These are phyloP conservation scores for Chaetodon trifascialis DNA, from an alignment of 2,113 vertebrate genomes.

Conservation along the genomic window DNA sequence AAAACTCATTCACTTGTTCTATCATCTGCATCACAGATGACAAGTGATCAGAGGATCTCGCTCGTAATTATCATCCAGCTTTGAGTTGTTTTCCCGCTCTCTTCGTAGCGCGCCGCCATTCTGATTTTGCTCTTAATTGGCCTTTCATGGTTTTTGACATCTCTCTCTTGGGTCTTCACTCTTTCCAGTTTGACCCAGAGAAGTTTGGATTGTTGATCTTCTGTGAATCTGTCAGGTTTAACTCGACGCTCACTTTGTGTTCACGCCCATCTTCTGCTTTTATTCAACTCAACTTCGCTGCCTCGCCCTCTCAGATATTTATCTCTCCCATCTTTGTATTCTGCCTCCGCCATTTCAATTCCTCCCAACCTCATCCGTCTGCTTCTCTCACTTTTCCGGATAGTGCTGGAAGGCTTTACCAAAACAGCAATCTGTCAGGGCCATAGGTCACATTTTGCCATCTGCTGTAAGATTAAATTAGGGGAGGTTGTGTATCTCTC, in stretches of 20 bases:
- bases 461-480: slow-evolving; percentile 83
- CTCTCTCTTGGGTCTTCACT: slow-evolving; percentile 47
- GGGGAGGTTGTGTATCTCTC: slow-evolving; percentile 67
- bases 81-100: slow-evolving; percentile 69
- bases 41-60: slow-evolving; percentile 77
- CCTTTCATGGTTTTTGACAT: slow-evolving; percentile 63
- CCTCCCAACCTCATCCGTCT: slow-evolving; percentile 54
- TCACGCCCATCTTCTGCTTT: slow-evolving; percentile 6
- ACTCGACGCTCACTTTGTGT: slow-evolving; percentile 22
- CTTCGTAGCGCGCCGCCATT: slow-evolving; percentile 28
- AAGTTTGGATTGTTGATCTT: slow-evolving; percentile 56
- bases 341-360: slow-evolving; percentile 33
- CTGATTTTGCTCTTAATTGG: slow-evolving; percentile 63
- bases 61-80: slow-evolving; percentile 79
- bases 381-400: slow-evolving; percentile 49
- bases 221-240: slow-evolving; percentile 59
- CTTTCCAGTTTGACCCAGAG: slow-evolving; percentile 53
- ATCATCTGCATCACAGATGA: slow-evolving; percentile 81
- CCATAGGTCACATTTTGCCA: slow-evolving; percentile 83
- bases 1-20: slow-evolving; percentile 79
- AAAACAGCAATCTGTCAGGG: slow-evolving; percentile 85
- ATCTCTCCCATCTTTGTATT: slow-evolving; percentile 46
- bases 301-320: slow-evolving; percentile 16
- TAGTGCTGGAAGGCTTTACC: slow-evolving; percentile 78
- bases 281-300: slow-evolving; percentile 17